Evolutionary conservation across 2,888 invertebrate species (phyloP), one percentile per base, ranked within the genome.

Genomic region (Leptinotarsa juncta): DNA sequence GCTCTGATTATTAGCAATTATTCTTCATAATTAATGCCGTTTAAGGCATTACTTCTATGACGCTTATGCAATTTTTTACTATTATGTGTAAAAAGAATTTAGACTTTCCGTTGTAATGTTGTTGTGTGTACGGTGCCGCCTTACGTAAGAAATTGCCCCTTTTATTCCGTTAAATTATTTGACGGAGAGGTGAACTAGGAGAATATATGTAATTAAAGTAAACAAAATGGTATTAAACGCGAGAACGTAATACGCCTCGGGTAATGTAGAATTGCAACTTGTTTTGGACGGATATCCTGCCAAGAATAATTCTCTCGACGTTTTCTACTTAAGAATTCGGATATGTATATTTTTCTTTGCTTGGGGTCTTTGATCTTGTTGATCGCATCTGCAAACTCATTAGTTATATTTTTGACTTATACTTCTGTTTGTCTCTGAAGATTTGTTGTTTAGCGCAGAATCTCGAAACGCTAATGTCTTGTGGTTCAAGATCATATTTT

Each of bases 1-100:
- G 78, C 78, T 78, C 78, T 77, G 70, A 78, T 78, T 78, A 78
- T 60, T 75, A 75, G 15, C 75, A 77, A 75, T 77, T 78, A 75
- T 73, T 77, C 71, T 67, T 73, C 73, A 69, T 76, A 70, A 73
- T 77, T 62, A 77, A 55, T 75, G 55, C 62, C 72, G 65, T 73
- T 77, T 77, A 71, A 71, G 69, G 65, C 32, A 62, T 72, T n/a
- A 49, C 51, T 55, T 32, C 62, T 70, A 70, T 65, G 62, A 53
- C 32, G 68, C 65, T 71, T 71, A 67, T 74, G 70, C 65, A 74
- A 74, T 67, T 74, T 67, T 74, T 74, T 32, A 57, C 57, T 50
- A 23, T 67, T 57, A 60, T 50, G 48, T 57, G 65, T 72, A 60
- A 49, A 57, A 60, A 20, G 26, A 49, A 65, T 65, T 71, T 26